Evolutionary conservation across 1,140 invertebrate genomes (phyloP).

Genomic region (Scaptomyza hsui): DNA sequence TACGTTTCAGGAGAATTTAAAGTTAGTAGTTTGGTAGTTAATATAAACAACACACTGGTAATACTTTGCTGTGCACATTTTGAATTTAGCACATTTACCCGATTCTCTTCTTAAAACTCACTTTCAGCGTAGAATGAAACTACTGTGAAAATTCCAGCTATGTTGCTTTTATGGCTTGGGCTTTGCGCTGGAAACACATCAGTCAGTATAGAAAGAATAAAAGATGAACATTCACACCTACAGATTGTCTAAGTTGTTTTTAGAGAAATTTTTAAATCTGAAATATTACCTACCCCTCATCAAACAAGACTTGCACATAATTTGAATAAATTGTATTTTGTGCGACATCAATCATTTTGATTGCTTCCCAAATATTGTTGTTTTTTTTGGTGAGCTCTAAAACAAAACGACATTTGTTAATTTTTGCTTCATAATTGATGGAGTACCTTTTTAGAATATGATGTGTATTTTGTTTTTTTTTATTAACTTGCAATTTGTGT

Average conservation of each 20-base stretch:
- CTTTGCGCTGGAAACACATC: no score
- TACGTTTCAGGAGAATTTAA: background rate
- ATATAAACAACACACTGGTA: no score
- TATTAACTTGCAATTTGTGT: constrained; percentile 9
- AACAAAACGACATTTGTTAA: constrained; percentile 25
- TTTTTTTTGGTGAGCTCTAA: constrained; percentile 1
- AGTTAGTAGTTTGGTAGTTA: no score
- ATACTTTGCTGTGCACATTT: no score
- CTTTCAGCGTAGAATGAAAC: no score
- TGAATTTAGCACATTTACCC: no score
- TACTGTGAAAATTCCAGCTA: no score
- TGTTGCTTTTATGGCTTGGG: no score
- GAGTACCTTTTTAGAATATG: constrained; percentile 13
- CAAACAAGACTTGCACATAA: background rate
- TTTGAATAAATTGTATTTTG: constrained; percentile 12
- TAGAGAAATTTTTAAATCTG: background rate
- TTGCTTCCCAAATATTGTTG: constrained; percentile 12
- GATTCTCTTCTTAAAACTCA: no score
- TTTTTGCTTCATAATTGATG: constrained; percentile 19
- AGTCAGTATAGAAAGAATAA: no score
- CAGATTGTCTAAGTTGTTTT: background rate
- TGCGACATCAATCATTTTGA: constrained; percentile 42
- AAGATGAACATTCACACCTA: no score
- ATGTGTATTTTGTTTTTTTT: constrained; percentile 6
- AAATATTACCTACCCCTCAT: background rate